Base-by-base conservation (phyloP, 1,140 invertebrate genomes). In the Macrobrachium nipponense region DNA sequence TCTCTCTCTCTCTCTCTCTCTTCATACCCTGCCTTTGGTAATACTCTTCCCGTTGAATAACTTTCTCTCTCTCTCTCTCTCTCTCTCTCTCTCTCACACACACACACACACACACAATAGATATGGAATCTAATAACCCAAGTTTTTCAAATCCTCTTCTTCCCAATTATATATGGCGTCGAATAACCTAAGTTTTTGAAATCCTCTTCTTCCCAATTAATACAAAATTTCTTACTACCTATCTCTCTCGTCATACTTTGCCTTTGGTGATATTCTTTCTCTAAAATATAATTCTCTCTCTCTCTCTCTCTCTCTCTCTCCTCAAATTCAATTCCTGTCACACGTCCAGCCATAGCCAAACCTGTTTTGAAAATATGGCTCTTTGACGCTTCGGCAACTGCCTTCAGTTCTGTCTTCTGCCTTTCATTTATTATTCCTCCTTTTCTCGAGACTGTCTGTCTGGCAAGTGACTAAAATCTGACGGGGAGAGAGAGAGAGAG, bases 281-380 rank as follows among this genome's bases (percentile, higher is more conserved):
- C 27, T 2, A 2, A 2, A 36, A 36, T 36, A 36, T 4, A 36
- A 36, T 4, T 36, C 27, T 36, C 7, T 58, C 20, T 43, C 20
- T 79, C 60, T 44, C 62, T 68, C 78, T 51, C 64, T 68, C 17
- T 66, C 78, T 80, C 20, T 80, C 36, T 51, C 36, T 51, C 62
- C 43, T 14, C 43, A 59, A 44, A 27, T 80, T 18, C n/a, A 23
- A 23, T 59, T 27, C 43, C 0, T 14, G 10, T 23, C 51, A 18
- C 59, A 12, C 20, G 15, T 60, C 11, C 36, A n/a, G 17, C 75
- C 27, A 51, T 51, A 10, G 51, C 51, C 51, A 51, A 51, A 51
- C 51, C 51, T 51, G 51, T 51, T 51, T 51, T 12, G 7, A 51
- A 12, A 51, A 51, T 10, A 51, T 8, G 51, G 12, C 8, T 51